Percentiles rank a stretch among this genome's conserved stretches.
These are phyloP conservation scores for Phoxinus phoxinus DNA, from an alignment of 2,113 vertebrate species.

Conservation along the genomic window DNA sequence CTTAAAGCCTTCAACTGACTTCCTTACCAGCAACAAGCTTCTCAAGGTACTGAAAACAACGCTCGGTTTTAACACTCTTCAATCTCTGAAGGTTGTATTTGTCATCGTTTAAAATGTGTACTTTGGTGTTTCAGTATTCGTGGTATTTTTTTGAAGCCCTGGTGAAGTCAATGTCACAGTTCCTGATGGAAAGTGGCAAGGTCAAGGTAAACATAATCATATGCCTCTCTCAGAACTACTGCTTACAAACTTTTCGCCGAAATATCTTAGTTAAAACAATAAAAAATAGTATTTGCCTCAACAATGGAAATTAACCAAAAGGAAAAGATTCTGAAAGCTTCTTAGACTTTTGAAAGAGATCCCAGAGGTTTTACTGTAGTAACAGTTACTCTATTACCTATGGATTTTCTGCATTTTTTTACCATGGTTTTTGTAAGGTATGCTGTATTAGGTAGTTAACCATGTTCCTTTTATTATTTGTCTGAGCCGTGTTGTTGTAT, in stretches of 20 bases:
- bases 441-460: not conserved
- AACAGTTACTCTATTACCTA: not conserved
- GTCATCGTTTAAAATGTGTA: not conserved
- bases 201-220: conserved; percentile 80
- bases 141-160: conserved; percentile 98
- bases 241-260: not conserved
- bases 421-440: not conserved
- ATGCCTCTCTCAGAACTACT: not conserved
- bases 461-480: not conserved
- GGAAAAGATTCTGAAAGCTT: not conserved
- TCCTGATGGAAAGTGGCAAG: conserved; percentile 89
- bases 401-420: not conserved
- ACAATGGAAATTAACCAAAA: not conserved
- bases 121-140: conserved; percentile 83
- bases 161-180: conserved; percentile 96
- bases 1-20: conserved; percentile 95
- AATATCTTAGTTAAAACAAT: not conserved
- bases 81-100: not conserved
- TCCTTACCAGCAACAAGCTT: conserved; percentile 96
- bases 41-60: conserved; percentile 82
- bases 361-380: not conserved
- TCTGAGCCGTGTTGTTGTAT: not conserved
- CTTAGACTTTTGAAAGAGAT: not conserved
- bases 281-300: not conserved
- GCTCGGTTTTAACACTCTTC: not conserved